Conservation (phyloP, 1,140 invertebrate genomes). For the Triops cancriformis region DNA sequence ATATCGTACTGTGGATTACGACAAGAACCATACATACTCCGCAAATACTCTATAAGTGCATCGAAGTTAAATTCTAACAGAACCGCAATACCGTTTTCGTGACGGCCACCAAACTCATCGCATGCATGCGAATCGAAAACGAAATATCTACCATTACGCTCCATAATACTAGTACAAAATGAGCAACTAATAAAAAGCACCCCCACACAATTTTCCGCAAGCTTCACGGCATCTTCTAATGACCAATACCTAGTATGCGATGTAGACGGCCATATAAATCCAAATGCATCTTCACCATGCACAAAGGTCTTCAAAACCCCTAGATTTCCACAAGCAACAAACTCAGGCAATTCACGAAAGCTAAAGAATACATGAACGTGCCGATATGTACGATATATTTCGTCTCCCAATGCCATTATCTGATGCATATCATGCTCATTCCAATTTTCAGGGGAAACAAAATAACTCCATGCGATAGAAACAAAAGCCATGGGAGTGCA, state of each 20-base stretch:
- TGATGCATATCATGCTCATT: background rate
- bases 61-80: too few species aligned
- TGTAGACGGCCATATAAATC: background rate
- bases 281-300: too few species aligned
- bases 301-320: background rate
- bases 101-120: too few species aligned
- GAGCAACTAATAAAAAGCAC: too few species aligned
- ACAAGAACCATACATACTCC: background rate
- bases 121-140: too few species aligned
- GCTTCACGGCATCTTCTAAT: too few species aligned
- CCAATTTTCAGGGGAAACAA: background rate
- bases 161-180: too few species aligned
- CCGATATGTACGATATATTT: background rate
- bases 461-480: too few species aligned
- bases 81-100: too few species aligned
- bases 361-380: background rate
- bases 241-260: too few species aligned
- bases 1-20: background rate
- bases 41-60: background rate
- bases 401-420: background rate
- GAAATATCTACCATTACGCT: too few species aligned
- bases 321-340: background rate
- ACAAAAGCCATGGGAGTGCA: background rate
- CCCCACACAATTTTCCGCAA: too few species aligned
- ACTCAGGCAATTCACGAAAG: background rate